Evolutionary conservation across 2,888 invertebrate genomes (phyloP).

Genomic region (Exephanes ischioxanthus): DNA sequence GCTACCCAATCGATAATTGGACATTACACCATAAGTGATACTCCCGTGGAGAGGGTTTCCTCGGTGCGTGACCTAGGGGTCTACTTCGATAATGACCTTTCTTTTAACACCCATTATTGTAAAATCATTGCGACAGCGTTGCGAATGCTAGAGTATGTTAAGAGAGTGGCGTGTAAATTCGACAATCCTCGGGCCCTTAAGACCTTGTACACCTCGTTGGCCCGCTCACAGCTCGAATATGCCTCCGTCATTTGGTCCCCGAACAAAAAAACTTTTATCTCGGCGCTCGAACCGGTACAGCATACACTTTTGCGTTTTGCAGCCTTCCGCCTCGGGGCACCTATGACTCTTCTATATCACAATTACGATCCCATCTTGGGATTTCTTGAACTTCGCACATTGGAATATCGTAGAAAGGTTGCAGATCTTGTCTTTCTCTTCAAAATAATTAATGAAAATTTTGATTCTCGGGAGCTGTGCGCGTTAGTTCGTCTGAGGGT

Average conservation of each 20-base stretch:
- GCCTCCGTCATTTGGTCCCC: neutral
- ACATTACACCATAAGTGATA: too few relatives aligned
- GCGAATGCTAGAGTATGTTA: constrained; percentile 1
- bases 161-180: constrained; percentile 10
- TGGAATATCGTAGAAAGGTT: neutral
- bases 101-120: too few relatives aligned
- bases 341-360: neutral
- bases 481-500: neutral
- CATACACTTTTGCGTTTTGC: neutral
- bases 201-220: neutral
- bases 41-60: too few relatives aligned
- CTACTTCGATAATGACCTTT: too few relatives aligned
- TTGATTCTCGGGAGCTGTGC: neutral
- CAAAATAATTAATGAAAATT: neutral
- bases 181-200: neutral
- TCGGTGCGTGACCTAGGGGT: too few relatives aligned
- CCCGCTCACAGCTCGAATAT: neutral
- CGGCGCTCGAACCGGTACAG: neutral
- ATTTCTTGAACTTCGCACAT: neutral
- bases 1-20: too few relatives aligned
- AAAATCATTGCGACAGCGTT: neutral
- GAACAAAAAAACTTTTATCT: neutral
- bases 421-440: neutral
- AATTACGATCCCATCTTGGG: neutral
- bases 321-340: neutral